Conservation (phyloP, 2,888 invertebrate genomes). For the Parnassius glacialis region DNA sequence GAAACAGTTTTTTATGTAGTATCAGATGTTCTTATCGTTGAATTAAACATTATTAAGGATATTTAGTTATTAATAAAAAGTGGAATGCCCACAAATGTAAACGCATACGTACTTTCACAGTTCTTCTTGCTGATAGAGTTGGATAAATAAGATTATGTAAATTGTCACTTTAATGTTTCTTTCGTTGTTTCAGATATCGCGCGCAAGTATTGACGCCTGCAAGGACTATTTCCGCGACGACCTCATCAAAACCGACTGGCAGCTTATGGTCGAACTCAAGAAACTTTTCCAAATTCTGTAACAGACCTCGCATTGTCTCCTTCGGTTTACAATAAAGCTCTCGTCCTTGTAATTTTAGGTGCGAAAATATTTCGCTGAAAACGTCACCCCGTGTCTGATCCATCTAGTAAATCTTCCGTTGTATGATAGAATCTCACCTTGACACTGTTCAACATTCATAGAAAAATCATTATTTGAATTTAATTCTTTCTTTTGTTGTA, state of each 20-base stretch:
- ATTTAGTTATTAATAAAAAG: too few relatives aligned
- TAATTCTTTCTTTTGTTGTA: neutral
- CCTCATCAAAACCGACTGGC: constrained; percentile 98
- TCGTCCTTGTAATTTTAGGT: constrained; percentile 42
- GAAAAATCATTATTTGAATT: neutral
- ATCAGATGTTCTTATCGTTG: too few relatives aligned
- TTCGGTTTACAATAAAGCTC: constrained; percentile 41
- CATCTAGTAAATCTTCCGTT: constrained; percentile 56
- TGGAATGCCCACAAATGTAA: too few relatives aligned
- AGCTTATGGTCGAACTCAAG: constrained; percentile 98
- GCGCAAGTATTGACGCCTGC: constrained; percentile 99
- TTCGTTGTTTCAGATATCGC: constrained; percentile 88
- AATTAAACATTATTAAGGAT: too few relatives aligned
- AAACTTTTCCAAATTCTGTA: constrained; percentile 97
- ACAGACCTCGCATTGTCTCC: constrained; percentile 39
- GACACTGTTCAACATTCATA: constrained; percentile 26
- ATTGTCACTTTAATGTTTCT: neutral
- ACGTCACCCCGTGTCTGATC: constrained; percentile 57
- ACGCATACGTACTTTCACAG: too few relatives aligned
- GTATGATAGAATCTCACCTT: constrained; percentile 54
- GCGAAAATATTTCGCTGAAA: constrained; percentile 37
- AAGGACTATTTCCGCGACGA: constrained; percentile 99
- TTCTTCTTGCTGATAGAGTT: too few relatives aligned
- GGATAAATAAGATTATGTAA: too few relatives aligned
- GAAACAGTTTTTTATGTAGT: too few relatives aligned